phyloP scores from a whole-genome alignment of 2,113 vertebrate genomes.

The Dryoscopus gambensis region DNA sequence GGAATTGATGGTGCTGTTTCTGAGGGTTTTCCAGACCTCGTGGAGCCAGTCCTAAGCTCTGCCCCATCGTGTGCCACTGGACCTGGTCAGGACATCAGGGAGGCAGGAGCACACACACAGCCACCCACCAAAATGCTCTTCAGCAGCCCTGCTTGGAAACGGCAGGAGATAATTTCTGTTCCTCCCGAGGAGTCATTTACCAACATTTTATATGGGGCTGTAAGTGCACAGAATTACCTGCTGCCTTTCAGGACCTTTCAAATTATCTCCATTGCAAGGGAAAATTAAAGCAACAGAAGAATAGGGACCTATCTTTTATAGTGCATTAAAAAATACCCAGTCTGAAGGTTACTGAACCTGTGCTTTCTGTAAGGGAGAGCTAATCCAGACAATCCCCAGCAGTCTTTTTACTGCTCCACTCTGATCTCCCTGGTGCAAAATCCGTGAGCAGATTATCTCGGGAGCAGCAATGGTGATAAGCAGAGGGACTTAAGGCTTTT shows the following conservation, averaged over 20 bases:
- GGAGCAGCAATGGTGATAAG: constrained; percentile 57
- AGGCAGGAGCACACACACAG: neutral
- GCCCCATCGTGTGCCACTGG: neutral
- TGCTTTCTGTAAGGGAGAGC: constrained; percentile 54
- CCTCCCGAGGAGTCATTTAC: constrained; percentile 23
- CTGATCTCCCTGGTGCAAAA: constrained; percentile 59
- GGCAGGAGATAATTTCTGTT: neutral
- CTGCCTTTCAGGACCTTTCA: constrained; percentile 50
- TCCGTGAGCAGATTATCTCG: constrained; percentile 61
- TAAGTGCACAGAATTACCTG: constrained; percentile 7
- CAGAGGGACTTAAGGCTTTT: constrained; percentile 30
- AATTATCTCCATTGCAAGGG: constrained; percentile 16
- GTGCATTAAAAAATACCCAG: constrained; percentile 9
- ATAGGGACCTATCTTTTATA: constrained; percentile 28
- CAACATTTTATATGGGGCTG: constrained; percentile 4
- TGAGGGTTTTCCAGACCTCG: neutral
- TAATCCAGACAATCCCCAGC: constrained; percentile 61
- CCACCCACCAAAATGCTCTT: neutral
- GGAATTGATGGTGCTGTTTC: neutral
- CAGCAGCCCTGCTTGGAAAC: neutral
- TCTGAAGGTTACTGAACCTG: constrained; percentile 55
- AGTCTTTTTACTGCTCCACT: constrained; percentile 47
- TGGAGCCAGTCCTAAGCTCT: neutral
- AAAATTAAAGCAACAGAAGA: constrained; percentile 50
- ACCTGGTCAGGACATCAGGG: neutral